A percentile compares a stretch with the other conserved stretches of the same genome.
phyloP scores from a whole-genome alignment of 2,888 invertebrate species.

The Aleiodes testaceus region DNA sequence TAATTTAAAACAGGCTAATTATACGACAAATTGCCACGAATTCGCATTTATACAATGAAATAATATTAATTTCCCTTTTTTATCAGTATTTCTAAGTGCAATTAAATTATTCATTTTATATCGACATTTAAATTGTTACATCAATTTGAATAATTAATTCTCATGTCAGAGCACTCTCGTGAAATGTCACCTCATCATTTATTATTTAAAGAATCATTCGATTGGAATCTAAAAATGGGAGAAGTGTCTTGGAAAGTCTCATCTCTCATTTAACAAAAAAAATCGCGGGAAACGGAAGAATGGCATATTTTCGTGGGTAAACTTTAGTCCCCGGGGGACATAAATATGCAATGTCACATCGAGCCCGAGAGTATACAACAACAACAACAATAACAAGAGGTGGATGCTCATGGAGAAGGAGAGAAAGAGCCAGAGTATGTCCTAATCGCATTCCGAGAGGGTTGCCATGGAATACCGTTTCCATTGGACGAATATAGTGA shows the following conservation, averaged over 20 bases:
- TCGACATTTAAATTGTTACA: too few species aligned
- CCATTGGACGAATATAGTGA: constrained; percentile 27
- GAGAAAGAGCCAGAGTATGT: constrained; percentile 4
- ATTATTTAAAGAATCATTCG: too few species aligned
- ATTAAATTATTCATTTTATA: too few species aligned
- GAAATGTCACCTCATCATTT: too few species aligned
- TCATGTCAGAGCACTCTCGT: too few species aligned
- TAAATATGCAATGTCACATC: constrained; percentile 42
- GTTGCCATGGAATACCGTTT: constrained; percentile 23
- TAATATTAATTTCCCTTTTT: constrained; percentile 2
- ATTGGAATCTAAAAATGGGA: too few species aligned
- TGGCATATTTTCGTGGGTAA: not conserved
- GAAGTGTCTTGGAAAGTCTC: too few species aligned
- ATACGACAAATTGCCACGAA: constrained; percentile 42
- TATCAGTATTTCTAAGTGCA: not conserved
- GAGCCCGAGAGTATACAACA: constrained; percentile 35
- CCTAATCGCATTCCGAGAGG: constrained; percentile 41
- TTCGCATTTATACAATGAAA: constrained; percentile 13
- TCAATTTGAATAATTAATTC: too few species aligned
- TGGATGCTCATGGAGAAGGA: not conserved
- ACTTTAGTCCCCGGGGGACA: not conserved
- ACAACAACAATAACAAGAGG: not conserved
- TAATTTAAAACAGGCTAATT: constrained; percentile 45
- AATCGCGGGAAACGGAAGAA: not conserved
- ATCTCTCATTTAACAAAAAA: not conserved